These are phyloP conservation scores for Sceloporus tristichus DNA, from an alignment of 2,113 vertebrate genomes.

Conservation along the genomic window DNA sequence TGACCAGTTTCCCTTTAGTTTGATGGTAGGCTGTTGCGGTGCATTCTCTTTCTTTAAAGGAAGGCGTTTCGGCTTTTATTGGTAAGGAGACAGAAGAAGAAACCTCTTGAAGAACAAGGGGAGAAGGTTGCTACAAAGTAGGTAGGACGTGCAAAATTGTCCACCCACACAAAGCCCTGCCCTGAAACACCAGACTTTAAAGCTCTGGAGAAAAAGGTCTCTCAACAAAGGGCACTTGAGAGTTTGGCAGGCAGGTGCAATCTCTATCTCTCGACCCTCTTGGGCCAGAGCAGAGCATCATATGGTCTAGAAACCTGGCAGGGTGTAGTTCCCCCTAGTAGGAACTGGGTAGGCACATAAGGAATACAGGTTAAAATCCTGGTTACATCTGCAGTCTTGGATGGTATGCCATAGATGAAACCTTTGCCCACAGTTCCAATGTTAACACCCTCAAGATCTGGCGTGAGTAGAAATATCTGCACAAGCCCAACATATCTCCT, in stretches of 20 bases:
- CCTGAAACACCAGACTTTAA: conserved; percentile 22
- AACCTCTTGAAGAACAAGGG: conserved; percentile 36
- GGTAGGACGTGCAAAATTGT: conserved; percentile 40
- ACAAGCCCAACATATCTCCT: conserved; percentile 5
- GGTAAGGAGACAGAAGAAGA: conserved; percentile 38
- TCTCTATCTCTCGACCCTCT: conserved; percentile 24
- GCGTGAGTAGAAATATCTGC: conserved; percentile 7
- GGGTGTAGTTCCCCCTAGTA: conserved; percentile 26
- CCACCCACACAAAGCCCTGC: conserved; percentile 40
- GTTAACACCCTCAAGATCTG: conserved; percentile 20
- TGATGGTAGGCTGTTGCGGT: accelerated
- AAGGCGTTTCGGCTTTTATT: conserved; percentile 50
- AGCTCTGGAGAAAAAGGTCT: conserved; percentile 20
- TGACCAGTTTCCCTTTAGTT: conserved; percentile 22
- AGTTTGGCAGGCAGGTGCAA: conserved; percentile 35
- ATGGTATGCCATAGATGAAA: conserved; percentile 9
- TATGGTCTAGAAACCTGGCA: conserved; percentile 39
- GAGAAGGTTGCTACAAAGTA: conserved; percentile 40
- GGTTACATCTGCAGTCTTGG: conserved; percentile 31
- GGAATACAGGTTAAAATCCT: conserved; percentile 35
- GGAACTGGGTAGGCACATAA: conserved; percentile 42
- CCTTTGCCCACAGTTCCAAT: conserved; percentile 28
- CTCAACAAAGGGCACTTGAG: conserved; percentile 44
- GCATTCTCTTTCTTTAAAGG: conserved; percentile 35
- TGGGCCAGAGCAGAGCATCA: conserved; percentile 30